phyloP scores from a whole-genome alignment of 2,797 vertebrate species.

The Siniperca obscura region DNA sequence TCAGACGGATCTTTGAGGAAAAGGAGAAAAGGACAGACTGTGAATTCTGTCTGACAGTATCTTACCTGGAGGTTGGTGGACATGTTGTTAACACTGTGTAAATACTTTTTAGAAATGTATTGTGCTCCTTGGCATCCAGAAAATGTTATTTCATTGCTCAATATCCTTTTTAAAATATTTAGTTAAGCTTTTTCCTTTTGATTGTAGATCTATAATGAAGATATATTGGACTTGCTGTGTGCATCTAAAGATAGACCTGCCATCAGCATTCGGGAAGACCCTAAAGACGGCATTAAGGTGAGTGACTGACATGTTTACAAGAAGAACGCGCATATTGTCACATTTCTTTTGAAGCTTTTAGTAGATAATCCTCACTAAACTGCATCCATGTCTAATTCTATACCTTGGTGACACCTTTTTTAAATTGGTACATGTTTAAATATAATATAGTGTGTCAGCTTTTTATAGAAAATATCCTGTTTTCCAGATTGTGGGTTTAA shows the following conservation, averaged over 20 bases:
- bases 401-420: neutral
- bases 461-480: constrained; percentile 10
- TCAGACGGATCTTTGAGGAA: constrained; percentile 90
- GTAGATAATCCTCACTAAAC: neutral
- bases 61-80: constrained; percentile 92
- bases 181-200: constrained; percentile 30
- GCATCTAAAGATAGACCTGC: constrained; percentile 87
- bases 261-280: constrained; percentile 94
- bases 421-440: neutral
- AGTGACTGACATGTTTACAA: constrained; percentile 40
- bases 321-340: fast-evolving
- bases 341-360: neutral
- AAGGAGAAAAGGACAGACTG: constrained; percentile 84
- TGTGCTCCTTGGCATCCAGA: neutral
- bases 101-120: neutral
- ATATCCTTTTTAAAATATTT: neutral
- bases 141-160: neutral
- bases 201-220: constrained; percentile 95
- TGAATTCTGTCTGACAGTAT: constrained; percentile 89
- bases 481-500: constrained; percentile 92
- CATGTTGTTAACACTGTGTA: neutral
- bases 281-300: constrained; percentile 97
- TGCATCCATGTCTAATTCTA: neutral
- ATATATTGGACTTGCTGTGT: constrained; percentile 93
- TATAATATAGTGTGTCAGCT: neutral